A percentile compares a stretch with the other conserved stretches of the same genome.
Evolutionary conservation across 2,113 vertebrate genomes (phyloP).

Genomic region (Takifugu flavidus): DNA sequence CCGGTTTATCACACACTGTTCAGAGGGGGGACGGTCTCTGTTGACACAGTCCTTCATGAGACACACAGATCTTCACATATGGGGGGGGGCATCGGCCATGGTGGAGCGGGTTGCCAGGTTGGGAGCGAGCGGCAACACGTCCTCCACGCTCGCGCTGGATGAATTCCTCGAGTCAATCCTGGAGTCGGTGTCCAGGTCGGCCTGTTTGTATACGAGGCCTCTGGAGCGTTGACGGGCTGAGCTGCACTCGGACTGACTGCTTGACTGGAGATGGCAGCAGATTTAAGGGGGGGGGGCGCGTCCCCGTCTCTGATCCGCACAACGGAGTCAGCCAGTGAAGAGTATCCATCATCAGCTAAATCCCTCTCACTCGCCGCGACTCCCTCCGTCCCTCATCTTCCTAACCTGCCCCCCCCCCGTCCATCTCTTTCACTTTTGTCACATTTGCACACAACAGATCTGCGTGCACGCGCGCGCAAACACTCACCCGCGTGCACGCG

Average conservation of each 20-base stretch:
- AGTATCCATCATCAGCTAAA: slow-evolving; percentile 62
- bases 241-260: slow-evolving; percentile 28
- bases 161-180: too few species aligned
- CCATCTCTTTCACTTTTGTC: slow-evolving; percentile 1
- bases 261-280: slow-evolving; percentile 47
- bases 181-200: not conserved
- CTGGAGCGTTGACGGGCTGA: slow-evolving; percentile 16
- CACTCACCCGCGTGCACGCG: slow-evolving; percentile 9
- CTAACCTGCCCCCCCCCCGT: slow-evolving; percentile 20
- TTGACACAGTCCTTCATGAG: too few species aligned
- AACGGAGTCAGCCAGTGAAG: slow-evolving; percentile 62
- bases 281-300: slow-evolving; percentile 45
- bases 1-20: too few species aligned
- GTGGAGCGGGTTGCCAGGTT: too few species aligned
- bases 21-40: too few species aligned
- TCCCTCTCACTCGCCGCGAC: slow-evolving; percentile 54
- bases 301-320: slow-evolving; percentile 48
- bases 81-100: too few species aligned
- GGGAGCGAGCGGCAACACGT: too few species aligned
- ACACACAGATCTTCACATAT: too few species aligned
- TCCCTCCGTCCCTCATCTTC: slow-evolving; percentile 29
- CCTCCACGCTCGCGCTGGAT: too few species aligned
- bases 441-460: slow-evolving; percentile 11
- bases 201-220: slow-evolving; percentile 8
- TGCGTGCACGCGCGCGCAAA: slow-evolving; percentile 6